Base-by-base conservation (phyloP, 2,797 vertebrate genomes). In the Neopelma chrysocephalum region DNA sequence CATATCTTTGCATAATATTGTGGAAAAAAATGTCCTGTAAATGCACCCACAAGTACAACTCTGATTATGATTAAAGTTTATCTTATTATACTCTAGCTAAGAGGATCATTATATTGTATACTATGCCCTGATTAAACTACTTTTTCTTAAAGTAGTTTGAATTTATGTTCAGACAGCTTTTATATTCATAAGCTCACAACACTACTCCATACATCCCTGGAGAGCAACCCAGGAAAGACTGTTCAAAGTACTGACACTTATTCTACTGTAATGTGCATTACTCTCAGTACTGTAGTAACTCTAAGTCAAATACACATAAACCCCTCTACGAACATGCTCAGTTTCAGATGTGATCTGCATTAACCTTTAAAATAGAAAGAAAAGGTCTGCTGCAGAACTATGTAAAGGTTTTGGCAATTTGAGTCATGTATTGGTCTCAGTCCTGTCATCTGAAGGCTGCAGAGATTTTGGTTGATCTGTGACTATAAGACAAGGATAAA, bases 321-420 rank as follows among this genome's bases (percentile, higher is more conserved):
- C 23, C 47, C 81, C 65, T 77, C 62, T 91, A 42, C 85, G 61
- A 29, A 76, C 57, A 64, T 73, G 73, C 73, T 96, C 12, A 16
- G 26, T 87, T 96, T 97, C 87, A 94, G 47, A 84, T 95, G 62
- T 90, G 87, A 94, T 73, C 79, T 86, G 73, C 94, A 95, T 97
- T 97, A 97, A 95, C 68, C 92, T 97, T 96, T 73, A 92, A 95
- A 95, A 94, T 26, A 93, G 50, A 94, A 89, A 66, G n/a, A 69
- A 86, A 94, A 92, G 42, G 2, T 73, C 68, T 70, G 4, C 71
- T 93, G 47, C 65, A 87, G 65, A 93, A 66, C 38, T 80, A 11
- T 38, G 15, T 31, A 53, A 88, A 31, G n/a, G 11, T 78, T 86
- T 82, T 50, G 60, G 27, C 26, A 43, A 50, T 34, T 88, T 91